phyloP scores from a whole-genome alignment of 2,797 vertebrate genomes.

The Betta splendens region DNA sequence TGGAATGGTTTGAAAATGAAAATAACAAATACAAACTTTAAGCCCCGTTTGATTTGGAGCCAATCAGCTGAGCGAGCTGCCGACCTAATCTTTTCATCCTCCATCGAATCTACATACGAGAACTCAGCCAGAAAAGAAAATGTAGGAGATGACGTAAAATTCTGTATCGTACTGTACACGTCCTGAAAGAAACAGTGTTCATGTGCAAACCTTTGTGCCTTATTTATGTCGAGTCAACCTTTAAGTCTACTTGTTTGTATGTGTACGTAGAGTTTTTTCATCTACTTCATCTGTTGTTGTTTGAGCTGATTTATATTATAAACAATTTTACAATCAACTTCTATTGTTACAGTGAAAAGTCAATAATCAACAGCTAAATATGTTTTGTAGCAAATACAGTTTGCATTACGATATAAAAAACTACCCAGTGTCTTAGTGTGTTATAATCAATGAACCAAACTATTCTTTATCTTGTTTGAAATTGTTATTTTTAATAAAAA shows the following conservation, averaged over 20 bases:
- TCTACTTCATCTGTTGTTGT: background rate
- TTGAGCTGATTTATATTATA: background rate
- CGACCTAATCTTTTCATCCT: background rate
- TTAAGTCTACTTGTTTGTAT: too few relatives aligned
- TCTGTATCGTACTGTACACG: background rate
- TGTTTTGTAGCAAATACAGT: too few relatives aligned
- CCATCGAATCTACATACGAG: background rate
- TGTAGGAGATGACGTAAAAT: background rate
- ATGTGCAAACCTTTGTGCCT: constrained; percentile 21
- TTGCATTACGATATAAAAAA: too few relatives aligned
- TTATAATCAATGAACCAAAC: constrained; percentile 26
- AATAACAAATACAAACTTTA: background rate
- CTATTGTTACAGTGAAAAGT: background rate
- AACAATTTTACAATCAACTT: background rate
- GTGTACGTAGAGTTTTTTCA: background rate
- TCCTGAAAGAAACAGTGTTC: constrained; percentile 2
- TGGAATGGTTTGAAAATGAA: constrained; percentile 82
- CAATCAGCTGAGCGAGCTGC: background rate
- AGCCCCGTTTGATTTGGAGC: background rate
- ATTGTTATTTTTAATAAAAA: constrained; percentile 43
- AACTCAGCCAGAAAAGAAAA: background rate
- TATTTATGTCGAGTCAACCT: constrained; percentile 37
- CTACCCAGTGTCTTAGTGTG: background rate
- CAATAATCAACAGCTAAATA: too few relatives aligned
- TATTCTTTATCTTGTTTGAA: constrained; percentile 15